Base-by-base conservation (phyloP, 2,797 vertebrate species). In the Gorsachius magnificus region DNA sequence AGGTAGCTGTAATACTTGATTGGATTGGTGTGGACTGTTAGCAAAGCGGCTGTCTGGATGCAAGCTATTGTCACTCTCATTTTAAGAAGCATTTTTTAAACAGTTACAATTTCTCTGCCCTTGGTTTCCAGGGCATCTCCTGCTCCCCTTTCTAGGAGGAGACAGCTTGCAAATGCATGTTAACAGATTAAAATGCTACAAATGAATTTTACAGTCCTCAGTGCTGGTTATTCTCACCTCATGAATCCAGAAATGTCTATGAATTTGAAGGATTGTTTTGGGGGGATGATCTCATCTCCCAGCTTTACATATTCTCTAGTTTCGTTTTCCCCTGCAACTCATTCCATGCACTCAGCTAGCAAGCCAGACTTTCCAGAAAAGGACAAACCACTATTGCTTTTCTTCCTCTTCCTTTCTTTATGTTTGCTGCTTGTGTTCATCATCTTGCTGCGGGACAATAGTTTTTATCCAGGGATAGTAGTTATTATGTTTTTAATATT, bases 271-370 rank as follows among this genome's bases (percentile, higher is more conserved):
- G 92, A 96, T 91, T 96, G 84, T 96, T 92, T 83, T 36, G 92
- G 81, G 93, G 81, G 65, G 78, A 97, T 98, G 97, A 98, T 96
- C 97, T 98, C 98, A 98, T 96, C 96, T 96, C 90, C 78, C 79
- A 95, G 66, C 93, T 97, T 97, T 96, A 93, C 76, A 90, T 92
- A 91, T 96, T 97, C 96, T 97, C 97, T 96, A 79, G 95, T 98
- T 98, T 96, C 75, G 6, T 95, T 96, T 96, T 74, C 66, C 95
- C 78, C 83, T 89, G 77, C 92, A 97, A 95, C 80, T 96, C 68
- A 41, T 94, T 97, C 86, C 71, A 66, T 91, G 11, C 61, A 68
- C 93, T 96, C 86, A 78, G 72, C 56, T 84, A 79, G 50, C 61
- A 80, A 92, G 96, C 95, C 95, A 97, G 87, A 88, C 86, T 96